Base-by-base conservation (phyloP, 1,140 invertebrate genomes). In the Calliphora vicina region DNA sequence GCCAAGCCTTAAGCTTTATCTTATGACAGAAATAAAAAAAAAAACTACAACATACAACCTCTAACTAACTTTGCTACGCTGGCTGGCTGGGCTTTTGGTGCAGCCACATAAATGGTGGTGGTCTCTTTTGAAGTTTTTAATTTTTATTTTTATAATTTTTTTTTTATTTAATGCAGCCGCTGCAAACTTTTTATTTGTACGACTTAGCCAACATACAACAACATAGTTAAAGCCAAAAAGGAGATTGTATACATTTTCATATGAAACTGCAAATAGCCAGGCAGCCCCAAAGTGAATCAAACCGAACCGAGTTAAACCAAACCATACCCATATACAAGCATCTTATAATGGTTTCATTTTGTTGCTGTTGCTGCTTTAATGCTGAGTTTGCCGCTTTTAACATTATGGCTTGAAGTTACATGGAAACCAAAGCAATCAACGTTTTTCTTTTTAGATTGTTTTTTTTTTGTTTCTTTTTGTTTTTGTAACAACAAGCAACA, bases 41-140 rank as follows among this genome's bases (percentile, higher is more conserved):
- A 15, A 26, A 73, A 73, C 15, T 23, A 27, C 26, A 26, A 73
- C 42, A 43, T n/a, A n/a, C 26, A 26, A 73, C 35, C n/a, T n/a
- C n/a, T n/a, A n/a, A n/a, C n/a, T n/a, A n/a, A n/a, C n/a, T n/a
- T n/a, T n/a, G n/a, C n/a, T 5, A 76, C 15, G 27, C n/a, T 74
- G 73, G 27, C 6, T n/a, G 27, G 73, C 13, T 12, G 2, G 15
- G 72, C 25, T 20, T 17, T 76, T 42, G 15, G 15, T n/a, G n/a
- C 5, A 9, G 29, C 17, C 17, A 26, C 50, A 61, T 61, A 61
- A 61, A 61, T 61, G 72, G 26, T 74, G 72, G 72, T 74, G 73
- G 73, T 76, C 73, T 76, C 73, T 76, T 76, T 76, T 76, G 73
- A 74, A 74, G 29, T 57, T n/a, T n/a, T n/a, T n/a, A n/a, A n/a